These are phyloP conservation scores for Nemapogon koenigi DNA, from an alignment of 2,888 invertebrate species.

Conservation along the genomic window DNA sequence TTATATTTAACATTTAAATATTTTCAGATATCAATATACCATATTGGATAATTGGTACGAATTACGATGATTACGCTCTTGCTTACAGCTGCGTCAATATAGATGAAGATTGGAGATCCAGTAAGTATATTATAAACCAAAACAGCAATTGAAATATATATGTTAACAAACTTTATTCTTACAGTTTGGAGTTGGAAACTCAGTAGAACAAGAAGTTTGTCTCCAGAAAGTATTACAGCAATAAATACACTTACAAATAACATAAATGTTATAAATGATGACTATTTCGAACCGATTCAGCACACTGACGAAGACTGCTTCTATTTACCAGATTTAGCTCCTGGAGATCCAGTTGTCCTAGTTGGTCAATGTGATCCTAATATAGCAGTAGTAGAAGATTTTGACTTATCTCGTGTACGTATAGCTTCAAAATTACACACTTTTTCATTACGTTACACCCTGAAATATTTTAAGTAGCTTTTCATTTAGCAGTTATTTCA, in stretches of 20 bases:
- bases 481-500: too few relatives aligned
- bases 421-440: background rate
- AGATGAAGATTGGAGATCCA: slow-evolving; percentile 28
- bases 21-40: slow-evolving; percentile 23
- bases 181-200: slow-evolving; percentile 52
- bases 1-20: background rate
- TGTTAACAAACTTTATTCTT: background rate
- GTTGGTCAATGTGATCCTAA: slow-evolving; percentile 36
- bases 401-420: slow-evolving; percentile 18
- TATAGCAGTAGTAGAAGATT: slow-evolving; percentile 31
- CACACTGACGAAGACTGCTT: slow-evolving; percentile 39
- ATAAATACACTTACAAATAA: slow-evolving; percentile 26
- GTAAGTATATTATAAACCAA: slow-evolving; percentile 23
- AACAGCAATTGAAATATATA: background rate
- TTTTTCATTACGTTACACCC: slow-evolving; percentile 29
- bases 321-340: slow-evolving; percentile 31
- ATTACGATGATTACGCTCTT: slow-evolving; percentile 26
- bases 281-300: slow-evolving; percentile 33
- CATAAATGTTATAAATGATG: slow-evolving; percentile 28
- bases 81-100: slow-evolving; percentile 30
- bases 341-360: slow-evolving; percentile 33
- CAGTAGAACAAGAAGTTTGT: slow-evolving; percentile 28
- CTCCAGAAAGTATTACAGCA: slow-evolving; percentile 19
- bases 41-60: slow-evolving; percentile 28
- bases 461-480: too few relatives aligned